Evolutionary conservation across 1,140 invertebrate species (phyloP), one percentile per base, ranked within the genome.

Genomic region (Drosophila santomea): DNA sequence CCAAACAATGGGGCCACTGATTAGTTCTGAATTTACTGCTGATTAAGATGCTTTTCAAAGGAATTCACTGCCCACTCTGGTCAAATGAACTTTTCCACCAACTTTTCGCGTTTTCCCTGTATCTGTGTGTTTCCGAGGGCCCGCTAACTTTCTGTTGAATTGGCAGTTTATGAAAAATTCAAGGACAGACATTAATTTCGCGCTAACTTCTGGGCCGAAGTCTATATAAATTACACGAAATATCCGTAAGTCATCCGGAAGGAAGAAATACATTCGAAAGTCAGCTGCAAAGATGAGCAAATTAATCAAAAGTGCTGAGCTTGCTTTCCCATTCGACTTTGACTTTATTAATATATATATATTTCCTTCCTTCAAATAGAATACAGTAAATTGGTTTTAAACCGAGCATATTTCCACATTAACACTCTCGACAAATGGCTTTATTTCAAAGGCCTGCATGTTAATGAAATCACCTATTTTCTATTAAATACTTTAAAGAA

Each of bases 11-110:
- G 74, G 62, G 56, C 56, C 62, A 75, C 88, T 90, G 88, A 90
- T 90, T 90, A 90, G 82, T 80, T 88, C 62, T 69, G 88, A 90
- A 86, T 86, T 90, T 90, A 89, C 74, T 86, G 80, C 88, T 90
- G 88, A 90, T 90, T 90, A 90, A 90, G 84, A 80, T 66, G 77
- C 80, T 80, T 84, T 80, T 84, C 71, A 77, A 83, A 76, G 73
- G 68, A 88, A 89, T 54, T 75, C 69, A 35, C 59, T 38, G 20
- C 66, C 35, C 54, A 32, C 52, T 64, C 41, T 43, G 41, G 47
- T 23, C 48, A 63, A 62, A 50, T 58, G 41, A 88, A 86, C 83
- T 86, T 86, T 81, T 35, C 2, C 55, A 17, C 60, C 78, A 89
- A 67, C 78, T 88, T 86, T 55, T 75, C 58, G 38, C 28, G 15